Base-by-base conservation (phyloP, 2,113 vertebrate genomes). In the Oryctolagus cuniculus region DNA sequence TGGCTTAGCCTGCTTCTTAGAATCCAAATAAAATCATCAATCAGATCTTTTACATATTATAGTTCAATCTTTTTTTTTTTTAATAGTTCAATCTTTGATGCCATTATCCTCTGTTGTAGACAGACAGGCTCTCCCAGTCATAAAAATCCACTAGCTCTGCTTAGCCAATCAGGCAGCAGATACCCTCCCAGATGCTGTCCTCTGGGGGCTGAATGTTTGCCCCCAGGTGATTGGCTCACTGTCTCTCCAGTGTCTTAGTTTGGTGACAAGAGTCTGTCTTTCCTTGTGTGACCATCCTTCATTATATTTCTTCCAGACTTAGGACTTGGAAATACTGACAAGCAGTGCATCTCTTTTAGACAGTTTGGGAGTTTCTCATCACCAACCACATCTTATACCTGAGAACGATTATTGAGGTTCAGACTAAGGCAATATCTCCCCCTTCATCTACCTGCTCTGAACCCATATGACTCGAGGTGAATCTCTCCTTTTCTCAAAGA, bases 1-100 rank as follows among this genome's bases (percentile, higher is more conserved):
- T 38, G 3, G 9, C 11, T 25, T 36, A 83, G 9, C 4, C 24
- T 38, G 11, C 72, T 79, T 89, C 79, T 89, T 73, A 72, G 67
- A 87, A 96, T 64, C 38, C 58, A 72, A 83, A 36, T 70, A 36
- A 74, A 83, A 80, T 61, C 31, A 73, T 83, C 66, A 95, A 84
- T 91, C 70, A 96, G 27, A 93, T 24, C 27, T 77, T 69, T 90
- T 21, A 34, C 36, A 80, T 49, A 44, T 44, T 19, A 11, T 2
- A 69, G 17, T 24, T 83, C 34, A 74, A 36, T 24, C 38, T 81
- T 66, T 66, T n/a, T n/a, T n/a, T n/a, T n/a, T n/a, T n/a, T n/a
- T n/a, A n/a, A 11, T 2, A 69, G 17, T 24, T 83, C 34, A 74
- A 36, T 24, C 38, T 81, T 66, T 66, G 29, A 64, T 73, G 82